phyloP scores from a whole-genome alignment of 1,140 invertebrate species.

The Heliconius hewitsoni region DNA sequence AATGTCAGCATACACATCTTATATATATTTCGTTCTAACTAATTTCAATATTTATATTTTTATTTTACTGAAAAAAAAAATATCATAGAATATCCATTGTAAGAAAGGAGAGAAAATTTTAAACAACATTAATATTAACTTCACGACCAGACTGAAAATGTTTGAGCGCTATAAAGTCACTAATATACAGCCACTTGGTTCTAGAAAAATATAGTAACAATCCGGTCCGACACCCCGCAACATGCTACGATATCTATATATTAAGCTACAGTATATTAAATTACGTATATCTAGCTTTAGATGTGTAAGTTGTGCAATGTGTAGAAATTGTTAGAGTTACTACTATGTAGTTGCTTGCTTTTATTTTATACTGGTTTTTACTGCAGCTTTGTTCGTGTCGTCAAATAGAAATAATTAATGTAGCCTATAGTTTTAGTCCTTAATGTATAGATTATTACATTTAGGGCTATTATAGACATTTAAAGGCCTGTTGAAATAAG shows the following conservation, averaged over 20 bases:
- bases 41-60: background rate
- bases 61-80: background rate
- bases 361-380: no score
- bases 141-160: background rate
- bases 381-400: no score
- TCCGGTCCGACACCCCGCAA: background rate
- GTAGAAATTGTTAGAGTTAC: background rate
- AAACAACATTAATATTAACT: slow-evolving; percentile 14
- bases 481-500: background rate
- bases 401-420: no score
- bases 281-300: background rate
- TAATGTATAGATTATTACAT: no score
- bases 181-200: slow-evolving; percentile 10
- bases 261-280: background rate
- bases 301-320: no score
- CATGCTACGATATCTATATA: background rate
- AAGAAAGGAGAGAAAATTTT: background rate
- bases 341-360: no score
- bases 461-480: background rate
- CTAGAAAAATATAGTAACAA: slow-evolving; percentile 8
- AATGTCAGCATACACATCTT: no score
- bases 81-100: background rate
- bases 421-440: no score
- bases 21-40: background rate
- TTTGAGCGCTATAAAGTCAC: background rate